phyloP scores from a whole-genome alignment of 1,140 invertebrate species.

The Pseudomyrmex concolor region DNA sequence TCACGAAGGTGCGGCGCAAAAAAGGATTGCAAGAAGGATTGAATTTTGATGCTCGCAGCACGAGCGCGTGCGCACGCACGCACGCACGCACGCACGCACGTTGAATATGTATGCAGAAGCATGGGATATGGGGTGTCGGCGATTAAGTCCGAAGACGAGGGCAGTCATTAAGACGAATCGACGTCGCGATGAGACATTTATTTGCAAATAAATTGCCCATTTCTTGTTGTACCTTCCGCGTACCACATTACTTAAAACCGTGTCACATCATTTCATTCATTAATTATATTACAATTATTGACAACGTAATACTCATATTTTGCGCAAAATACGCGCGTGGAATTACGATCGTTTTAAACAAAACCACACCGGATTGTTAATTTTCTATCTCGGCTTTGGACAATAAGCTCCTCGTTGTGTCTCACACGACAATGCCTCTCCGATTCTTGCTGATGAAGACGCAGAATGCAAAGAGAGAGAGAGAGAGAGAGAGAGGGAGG shows the following conservation, averaged over 20 bases:
- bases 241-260: background rate
- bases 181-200: constrained; percentile 80
- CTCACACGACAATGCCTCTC: background rate
- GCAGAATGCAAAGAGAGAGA: constrained; percentile 5
- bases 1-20: constrained; percentile 1
- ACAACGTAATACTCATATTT: background rate
- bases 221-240: background rate
- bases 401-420: no score
- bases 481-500: no score
- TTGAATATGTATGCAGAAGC: constrained; percentile 85
- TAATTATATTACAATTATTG: background rate
- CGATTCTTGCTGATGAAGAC: background rate
- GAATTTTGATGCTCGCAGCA: constrained; percentile 67
- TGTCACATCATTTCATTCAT: background rate
- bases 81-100: constrained; percentile 63
- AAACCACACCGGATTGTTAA: no score
- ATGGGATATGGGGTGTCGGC: constrained; percentile 81
- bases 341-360: no score
- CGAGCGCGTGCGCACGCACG: constrained; percentile 56
- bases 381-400: no score
- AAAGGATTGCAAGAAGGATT: constrained; percentile 4
- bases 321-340: background rate
- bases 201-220: constrained; percentile 72
- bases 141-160: constrained; percentile 83
- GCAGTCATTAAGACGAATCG: constrained; percentile 84